Evolutionary conservation across 2,797 vertebrate genomes (phyloP), one percentile per base, ranked within the genome.

Genomic region (Platyrinchus mystaceus): DNA sequence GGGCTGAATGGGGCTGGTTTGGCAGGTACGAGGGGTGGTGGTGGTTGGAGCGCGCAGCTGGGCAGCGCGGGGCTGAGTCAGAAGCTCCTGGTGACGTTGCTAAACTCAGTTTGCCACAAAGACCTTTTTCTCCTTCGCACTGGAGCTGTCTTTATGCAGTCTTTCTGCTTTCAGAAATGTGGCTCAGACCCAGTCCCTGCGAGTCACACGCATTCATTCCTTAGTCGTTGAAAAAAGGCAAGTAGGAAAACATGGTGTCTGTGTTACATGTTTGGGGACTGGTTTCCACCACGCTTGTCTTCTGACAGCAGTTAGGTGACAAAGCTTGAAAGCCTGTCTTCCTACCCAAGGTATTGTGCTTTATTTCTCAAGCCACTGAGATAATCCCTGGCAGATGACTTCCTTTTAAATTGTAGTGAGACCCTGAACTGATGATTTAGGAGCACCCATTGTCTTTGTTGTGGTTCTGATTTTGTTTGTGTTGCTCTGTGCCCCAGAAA

Each of bases 41-140:
- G 67, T 82, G 70, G 70, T n/a, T 89, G 79, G 75, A 77, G 44
- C 1, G 6, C 0, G 7, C 83, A 70, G 82, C 87, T 77, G 69
- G 71, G 84, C 79, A 91, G 71, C 82, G 47, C 26, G 46, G 34
- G 49, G 44, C 63, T 93, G 90, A 94, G 78, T 94, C 95, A 93
- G 89, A 79, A 50, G 76, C 58, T 91, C 24, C 75, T 53, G 56
- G 49, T 92, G 93, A 68, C 2, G 2, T 53, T 87, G 76, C 73
- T 96, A 68, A 90, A 88, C 88, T 71, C 89, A 53, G 9, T 66
- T 90, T 73, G 44, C 75, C 86, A 94, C 94, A 94, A 76, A 90
- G 86, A 52, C 77, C 85, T 90, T 90, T 84, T 94, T 86, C 85
- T 92, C 6, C 58, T 94, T 53, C 37, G 4, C 49, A 58, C 84